These are phyloP conservation scores for Ceratina australensis DNA, from an alignment of 1,140 invertebrate species.

Conservation along the genomic window DNA sequence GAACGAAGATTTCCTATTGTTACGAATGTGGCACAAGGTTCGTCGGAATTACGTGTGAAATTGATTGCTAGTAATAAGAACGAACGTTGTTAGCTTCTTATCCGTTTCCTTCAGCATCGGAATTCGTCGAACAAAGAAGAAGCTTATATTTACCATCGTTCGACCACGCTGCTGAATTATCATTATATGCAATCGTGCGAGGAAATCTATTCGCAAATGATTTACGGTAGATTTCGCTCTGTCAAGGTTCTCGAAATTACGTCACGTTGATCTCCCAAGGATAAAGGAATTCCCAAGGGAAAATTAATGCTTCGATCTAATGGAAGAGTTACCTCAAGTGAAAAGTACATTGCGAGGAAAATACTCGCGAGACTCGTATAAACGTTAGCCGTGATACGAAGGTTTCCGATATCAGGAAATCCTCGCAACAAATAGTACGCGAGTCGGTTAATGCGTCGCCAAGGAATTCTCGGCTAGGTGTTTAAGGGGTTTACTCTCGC, in stretches of 20 bases:
- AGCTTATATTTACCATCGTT: not conserved
- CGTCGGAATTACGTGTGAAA: not conserved
- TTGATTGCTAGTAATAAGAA: not conserved
- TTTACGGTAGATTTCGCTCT: not conserved
- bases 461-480: conserved; percentile 1
- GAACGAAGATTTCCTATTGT: not conserved
- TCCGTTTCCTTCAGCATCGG: not conserved
- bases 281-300: too few species aligned
- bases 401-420: too few species aligned
- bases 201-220: not conserved
- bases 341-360: too few species aligned
- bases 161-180: not conserved
- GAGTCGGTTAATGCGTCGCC: not conserved
- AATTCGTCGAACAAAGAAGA: not conserved
- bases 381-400: too few species aligned
- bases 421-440: too few species aligned
- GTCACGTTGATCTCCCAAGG: not conserved
- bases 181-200: not conserved
- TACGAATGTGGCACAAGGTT: conserved; percentile 4
- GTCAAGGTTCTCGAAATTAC: not conserved
- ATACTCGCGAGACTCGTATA: too few species aligned
- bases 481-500: not conserved
- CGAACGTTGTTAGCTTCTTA: not conserved
- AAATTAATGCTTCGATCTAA: not conserved
- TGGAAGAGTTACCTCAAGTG: not conserved